Evolutionary conservation across 2,888 invertebrate species (phyloP).

Genomic region (Dione vanillae): DNA sequence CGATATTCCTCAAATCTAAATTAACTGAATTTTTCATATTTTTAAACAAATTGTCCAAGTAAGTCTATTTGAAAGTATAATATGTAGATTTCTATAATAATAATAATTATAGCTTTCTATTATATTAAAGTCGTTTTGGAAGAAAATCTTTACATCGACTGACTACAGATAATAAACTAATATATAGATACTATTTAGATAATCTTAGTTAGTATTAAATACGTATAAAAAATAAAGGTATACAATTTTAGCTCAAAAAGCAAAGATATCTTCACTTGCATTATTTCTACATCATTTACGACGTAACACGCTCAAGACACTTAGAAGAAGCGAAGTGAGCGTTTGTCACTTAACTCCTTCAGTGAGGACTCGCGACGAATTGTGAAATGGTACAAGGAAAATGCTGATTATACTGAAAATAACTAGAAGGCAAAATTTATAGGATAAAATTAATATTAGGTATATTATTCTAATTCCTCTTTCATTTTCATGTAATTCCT

Average conservation of each 20-base stretch:
- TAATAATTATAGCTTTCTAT: no score
- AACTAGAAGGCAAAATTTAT: not conserved
- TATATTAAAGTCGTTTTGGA: no score
- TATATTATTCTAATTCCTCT: not conserved
- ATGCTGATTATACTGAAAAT: conserved; percentile 57
- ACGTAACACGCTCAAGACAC: conserved; percentile 52
- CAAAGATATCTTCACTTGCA: conserved; percentile 63
- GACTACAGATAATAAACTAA: no score
- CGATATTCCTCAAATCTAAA: no score
- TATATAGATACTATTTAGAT: no score
- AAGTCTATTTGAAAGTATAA: no score
- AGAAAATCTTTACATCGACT: no score
- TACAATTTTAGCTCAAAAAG: conserved; percentile 47
- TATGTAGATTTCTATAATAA: no score
- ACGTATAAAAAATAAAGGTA: not conserved
- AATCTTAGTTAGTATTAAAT: not conserved
- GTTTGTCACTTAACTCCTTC: conserved; percentile 43
- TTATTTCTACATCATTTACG: conserved; percentile 70
- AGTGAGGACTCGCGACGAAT: conserved; percentile 44
- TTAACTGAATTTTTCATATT: no score
- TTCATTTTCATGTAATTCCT: no score
- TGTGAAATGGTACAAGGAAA: conserved; percentile 67
- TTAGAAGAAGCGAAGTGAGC: conserved; percentile 52
- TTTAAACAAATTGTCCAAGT: no score
- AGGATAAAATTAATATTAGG: not conserved